phyloP scores from a whole-genome alignment of 2,888 invertebrate species.

The Argyra leucocephala region DNA sequence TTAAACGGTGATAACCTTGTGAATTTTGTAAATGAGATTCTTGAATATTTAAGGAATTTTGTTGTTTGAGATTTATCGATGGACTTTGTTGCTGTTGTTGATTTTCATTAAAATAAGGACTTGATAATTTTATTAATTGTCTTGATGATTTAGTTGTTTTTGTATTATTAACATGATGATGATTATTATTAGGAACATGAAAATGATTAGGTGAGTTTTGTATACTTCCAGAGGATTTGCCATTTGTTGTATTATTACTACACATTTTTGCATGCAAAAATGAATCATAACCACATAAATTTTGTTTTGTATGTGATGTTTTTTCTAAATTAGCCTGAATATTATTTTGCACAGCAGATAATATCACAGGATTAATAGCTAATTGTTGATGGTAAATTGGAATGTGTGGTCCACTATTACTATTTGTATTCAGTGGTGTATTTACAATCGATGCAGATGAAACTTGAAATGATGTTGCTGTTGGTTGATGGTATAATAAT shows the following conservation, averaged over 20 bases:
- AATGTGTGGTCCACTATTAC: constrained; percentile 43
- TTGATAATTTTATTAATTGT: neutral
- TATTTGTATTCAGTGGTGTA: neutral
- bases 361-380: constrained; percentile 51
- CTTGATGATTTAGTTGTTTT: neutral
- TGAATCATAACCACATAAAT: constrained; percentile 50
- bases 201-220: constrained; percentile 12
- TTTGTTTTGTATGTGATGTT: constrained; percentile 32
- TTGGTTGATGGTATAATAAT: constrained; percentile 23
- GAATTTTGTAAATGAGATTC: constrained; percentile 26
- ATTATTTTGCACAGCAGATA: constrained; percentile 34
- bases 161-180: neutral
- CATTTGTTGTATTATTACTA: constrained; percentile 27
- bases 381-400: constrained; percentile 53
- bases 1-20: constrained; percentile 32
- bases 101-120: constrained; percentile 9
- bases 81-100: constrained; percentile 17
- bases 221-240: constrained; percentile 11
- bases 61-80: neutral
- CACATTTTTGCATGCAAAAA: constrained; percentile 57
- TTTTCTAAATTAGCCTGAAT: neutral
- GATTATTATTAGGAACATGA: constrained; percentile 7
- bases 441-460: constrained; percentile 22
- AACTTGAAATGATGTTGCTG: constrained; percentile 25
- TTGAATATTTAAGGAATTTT: neutral